Percentiles rank a stretch among this genome's conserved stretches.
These are phyloP conservation scores for Pterocles burchelli DNA, from an alignment of 2,113 vertebrate genomes.

Conservation along the genomic window DNA sequence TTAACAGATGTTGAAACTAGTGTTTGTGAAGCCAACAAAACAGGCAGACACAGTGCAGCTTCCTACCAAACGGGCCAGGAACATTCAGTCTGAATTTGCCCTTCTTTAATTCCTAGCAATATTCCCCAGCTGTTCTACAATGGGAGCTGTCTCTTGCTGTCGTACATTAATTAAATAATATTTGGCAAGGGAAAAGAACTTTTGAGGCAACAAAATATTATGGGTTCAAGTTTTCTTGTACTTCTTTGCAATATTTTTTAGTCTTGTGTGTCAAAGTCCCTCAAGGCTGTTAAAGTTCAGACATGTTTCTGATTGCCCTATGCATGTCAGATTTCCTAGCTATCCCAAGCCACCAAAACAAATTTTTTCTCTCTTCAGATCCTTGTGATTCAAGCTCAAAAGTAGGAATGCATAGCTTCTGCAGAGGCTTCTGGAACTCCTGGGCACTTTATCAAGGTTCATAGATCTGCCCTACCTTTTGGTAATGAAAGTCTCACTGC, in stretches of 20 bases:
- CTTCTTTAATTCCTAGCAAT: background rate
- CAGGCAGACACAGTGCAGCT: rapidly evolving
- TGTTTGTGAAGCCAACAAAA: background rate
- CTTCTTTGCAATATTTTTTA: background rate
- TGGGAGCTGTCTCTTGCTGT: background rate
- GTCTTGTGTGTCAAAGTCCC: background rate
- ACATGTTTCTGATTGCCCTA: background rate
- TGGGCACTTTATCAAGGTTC: background rate
- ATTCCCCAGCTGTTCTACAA: background rate
- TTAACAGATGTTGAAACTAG: background rate
- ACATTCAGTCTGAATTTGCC: background rate
- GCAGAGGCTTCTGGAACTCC: background rate
- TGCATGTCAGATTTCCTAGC: background rate
- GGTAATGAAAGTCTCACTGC: background rate
- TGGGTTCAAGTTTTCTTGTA: background rate
- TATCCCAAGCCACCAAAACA: background rate
- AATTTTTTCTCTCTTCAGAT: background rate
- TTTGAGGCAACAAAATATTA: background rate
- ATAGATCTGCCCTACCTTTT: background rate
- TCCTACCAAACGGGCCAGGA: background rate
- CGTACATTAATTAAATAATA: background rate
- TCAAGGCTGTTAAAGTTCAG: background rate
- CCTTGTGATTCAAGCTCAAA: background rate
- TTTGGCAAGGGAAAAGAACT: background rate
- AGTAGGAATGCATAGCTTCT: background rate